Evolutionary conservation across 2,113 vertebrate species (phyloP).

Genomic region (Ammodytes dubius): DNA sequence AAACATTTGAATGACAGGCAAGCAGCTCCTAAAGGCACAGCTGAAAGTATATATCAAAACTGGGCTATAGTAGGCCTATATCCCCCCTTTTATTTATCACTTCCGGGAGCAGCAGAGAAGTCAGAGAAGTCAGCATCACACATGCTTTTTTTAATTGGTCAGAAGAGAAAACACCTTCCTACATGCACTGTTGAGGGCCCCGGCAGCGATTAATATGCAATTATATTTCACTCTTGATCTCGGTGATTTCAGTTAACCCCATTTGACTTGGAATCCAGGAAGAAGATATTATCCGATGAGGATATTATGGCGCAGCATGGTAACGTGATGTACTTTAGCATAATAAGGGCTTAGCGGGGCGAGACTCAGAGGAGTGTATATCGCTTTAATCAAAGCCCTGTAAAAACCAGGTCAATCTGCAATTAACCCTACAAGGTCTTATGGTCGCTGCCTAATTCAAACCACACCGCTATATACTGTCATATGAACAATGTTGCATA

Average conservation of each 20-base stretch:
- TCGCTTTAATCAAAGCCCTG: slow-evolving; percentile 66
- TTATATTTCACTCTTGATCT: slow-evolving; percentile 3
- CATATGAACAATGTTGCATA: slow-evolving; percentile 3
- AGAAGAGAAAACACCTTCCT: not conserved
- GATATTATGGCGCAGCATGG: slow-evolving; percentile 1
- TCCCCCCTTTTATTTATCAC: not conserved
- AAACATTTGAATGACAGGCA: not conserved
- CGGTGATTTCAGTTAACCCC: not conserved
- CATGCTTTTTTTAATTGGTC: not conserved
- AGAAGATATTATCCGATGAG: not conserved
- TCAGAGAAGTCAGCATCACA: too few species aligned
- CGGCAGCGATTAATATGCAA: not conserved
- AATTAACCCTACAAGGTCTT: slow-evolving; percentile 65
- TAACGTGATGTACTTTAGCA: slow-evolving; percentile 27
- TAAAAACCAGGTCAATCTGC: slow-evolving; percentile 73
- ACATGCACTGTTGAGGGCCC: not conserved
- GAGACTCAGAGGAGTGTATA: slow-evolving; percentile 51
- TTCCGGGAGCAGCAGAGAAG: not conserved
- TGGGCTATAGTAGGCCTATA: not conserved
- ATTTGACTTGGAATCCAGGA: not conserved
- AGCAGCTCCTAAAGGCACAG: not conserved
- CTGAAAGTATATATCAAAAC: not conserved
- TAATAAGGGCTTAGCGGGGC: slow-evolving; percentile 44
- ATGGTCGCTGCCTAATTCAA: slow-evolving; percentile 52
- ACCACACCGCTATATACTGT: not conserved